Base-by-base conservation (phyloP, 2,113 vertebrate species). In the Ancistrus triradiatus region DNA sequence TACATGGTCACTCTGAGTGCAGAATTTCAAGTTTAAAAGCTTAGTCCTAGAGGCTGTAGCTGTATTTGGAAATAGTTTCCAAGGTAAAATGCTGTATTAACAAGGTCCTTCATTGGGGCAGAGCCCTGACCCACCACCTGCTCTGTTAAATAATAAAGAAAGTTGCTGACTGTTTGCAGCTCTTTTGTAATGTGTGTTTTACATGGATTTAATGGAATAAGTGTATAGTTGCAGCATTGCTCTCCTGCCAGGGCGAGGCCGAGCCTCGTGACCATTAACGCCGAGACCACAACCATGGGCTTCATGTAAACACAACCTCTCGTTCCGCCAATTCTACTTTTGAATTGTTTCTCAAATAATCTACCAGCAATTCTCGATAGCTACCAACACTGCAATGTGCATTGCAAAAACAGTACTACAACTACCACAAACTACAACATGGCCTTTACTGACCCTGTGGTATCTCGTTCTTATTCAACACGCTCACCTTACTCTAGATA, bases 381-480 rank as follows among this genome's bases (percentile, higher is more conserved):
- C 75, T 79, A 77, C 75, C 78, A 70, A 53, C 70, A 14, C 75
- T 78, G 78, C 81, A 83, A 79, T 77, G 74, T 77, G 70, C 72
- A 66, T 74, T 74, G 79, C 78, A 84, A 74, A 77, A 78, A 76
- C 80, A 80, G 77, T 71, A 78, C 82, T 77, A 74, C 80, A 76
- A 78, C 77, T 81, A 80, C 65, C 73, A 81, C 55, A 73, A 71
- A 63, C 28, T 40, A 68, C 58, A 60, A 59, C 51, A 27, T 27
- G 64, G 64, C 57, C 73, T 59, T 43, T 71, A 47, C 68, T 50
- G 43, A 67, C 65, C 66, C 69, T 43, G 44, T 40, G 40, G 43
- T 14, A 59, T 51, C 63, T 47, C 44, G 27, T 49, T 69, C 56
- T 56, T 58, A 44, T 43, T 58, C 60, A 59, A 64, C 28, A 42